Percentiles rank a stretch among this genome's conserved stretches.
Evolutionary conservation across 2,113 vertebrate genomes (phyloP).

Genomic region (Todiramphus chloris): DNA sequence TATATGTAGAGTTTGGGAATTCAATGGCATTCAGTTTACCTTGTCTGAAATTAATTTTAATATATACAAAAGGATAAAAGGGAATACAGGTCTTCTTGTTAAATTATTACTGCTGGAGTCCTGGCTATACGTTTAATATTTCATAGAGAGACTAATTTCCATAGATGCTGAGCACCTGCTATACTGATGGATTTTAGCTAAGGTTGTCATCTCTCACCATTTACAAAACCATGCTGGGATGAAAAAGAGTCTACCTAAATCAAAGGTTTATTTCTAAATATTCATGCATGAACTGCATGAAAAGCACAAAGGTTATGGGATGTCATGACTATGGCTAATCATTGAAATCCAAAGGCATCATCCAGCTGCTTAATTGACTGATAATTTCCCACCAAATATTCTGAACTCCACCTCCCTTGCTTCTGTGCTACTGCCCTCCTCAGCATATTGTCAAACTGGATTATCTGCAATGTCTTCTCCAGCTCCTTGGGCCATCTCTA

Average conservation of each 20-base stretch:
- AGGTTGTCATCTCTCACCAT: constrained; percentile 20
- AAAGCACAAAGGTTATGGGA: neutral
- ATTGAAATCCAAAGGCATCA: constrained; percentile 29
- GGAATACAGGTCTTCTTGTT: constrained; percentile 39
- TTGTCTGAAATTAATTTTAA: constrained; percentile 54
- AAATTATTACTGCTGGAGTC: constrained; percentile 49
- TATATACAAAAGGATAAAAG: constrained; percentile 63
- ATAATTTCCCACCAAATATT: constrained; percentile 28
- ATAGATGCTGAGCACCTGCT: constrained; percentile 45
- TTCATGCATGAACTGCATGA: neutral
- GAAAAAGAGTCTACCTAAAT: constrained; percentile 19
- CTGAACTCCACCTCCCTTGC: neutral
- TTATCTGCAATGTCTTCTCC: constrained; percentile 40
- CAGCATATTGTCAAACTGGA: constrained; percentile 54
- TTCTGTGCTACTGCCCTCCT: constrained; percentile 25
- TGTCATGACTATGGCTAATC: neutral
- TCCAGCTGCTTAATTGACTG: constrained; percentile 13
- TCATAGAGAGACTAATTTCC: constrained; percentile 47
- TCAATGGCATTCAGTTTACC: constrained; percentile 24
- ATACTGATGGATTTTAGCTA: neutral
- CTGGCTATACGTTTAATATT: constrained; percentile 56
- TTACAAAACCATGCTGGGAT: neutral
- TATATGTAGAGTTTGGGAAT: neutral
- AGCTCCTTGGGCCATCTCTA: constrained; percentile 54
- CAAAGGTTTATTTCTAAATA: constrained; percentile 33